phyloP scores from a whole-genome alignment of 2,113 vertebrate genomes.

The Alligator mississippiensis region DNA sequence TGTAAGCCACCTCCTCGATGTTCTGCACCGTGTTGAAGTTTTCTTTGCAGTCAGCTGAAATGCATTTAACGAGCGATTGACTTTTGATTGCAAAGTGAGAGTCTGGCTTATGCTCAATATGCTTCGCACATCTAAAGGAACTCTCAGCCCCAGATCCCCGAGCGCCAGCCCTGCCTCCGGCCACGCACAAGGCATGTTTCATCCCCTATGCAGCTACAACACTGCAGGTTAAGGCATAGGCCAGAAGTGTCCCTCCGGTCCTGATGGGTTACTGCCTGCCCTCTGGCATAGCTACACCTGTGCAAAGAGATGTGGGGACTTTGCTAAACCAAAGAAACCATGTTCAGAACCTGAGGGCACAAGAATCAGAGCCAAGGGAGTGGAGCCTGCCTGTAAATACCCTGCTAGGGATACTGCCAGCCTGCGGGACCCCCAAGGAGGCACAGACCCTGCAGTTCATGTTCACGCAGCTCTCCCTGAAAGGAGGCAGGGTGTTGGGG shows the following conservation, averaged over 20 bases:
- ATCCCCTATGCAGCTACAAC: neutral
- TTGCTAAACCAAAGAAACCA: neutral
- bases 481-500: neutral
- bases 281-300: neutral
- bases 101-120: neutral
- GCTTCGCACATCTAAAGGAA: neutral
- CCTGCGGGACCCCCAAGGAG: neutral
- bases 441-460: neutral
- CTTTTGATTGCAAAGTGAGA: neutral
- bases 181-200: neutral
- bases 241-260: neutral
- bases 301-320: neutral
- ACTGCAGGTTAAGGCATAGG: neutral
- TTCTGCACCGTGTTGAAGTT: constrained; percentile 94
- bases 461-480: neutral
- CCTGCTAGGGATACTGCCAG: neutral
- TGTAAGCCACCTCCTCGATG: constrained; percentile 95
- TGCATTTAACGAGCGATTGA: neutral
- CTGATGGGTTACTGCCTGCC: neutral
- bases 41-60: constrained; percentile 96
- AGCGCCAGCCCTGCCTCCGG: neutral
- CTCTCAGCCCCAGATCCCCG: neutral
- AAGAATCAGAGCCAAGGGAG: neutral
- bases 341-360: accelerated
- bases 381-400: neutral